Base-by-base conservation (phyloP, 2,797 vertebrate species). In the Vireo griseus region DNA sequence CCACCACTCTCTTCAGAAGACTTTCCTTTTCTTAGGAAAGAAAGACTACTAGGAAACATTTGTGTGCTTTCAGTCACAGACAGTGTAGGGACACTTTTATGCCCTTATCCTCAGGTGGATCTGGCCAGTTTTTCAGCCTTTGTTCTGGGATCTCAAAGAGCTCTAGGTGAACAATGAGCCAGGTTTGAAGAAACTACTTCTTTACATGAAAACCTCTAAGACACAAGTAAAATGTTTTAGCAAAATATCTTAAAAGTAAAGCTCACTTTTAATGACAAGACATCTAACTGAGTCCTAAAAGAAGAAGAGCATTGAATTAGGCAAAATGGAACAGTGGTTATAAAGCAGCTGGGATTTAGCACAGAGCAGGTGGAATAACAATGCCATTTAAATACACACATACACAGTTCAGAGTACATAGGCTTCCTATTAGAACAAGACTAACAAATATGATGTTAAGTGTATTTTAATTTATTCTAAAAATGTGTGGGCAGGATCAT, bases 381-480 rank as follows among this genome's bases (percentile, higher is more conserved):
- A 81, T 66, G 42, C 8, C 67, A 45, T 88, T 93, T 79, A 90
- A 81, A 90, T 59, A 81, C 47, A 94, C 61, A 91, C 20, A 74
- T 28, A 67, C n/a, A 66, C 25, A 54, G 47, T 93, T 83, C 40
- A 69, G 66, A 86, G 89, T 33, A 92, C 82, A 94, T 2, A 83
- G 84, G 58, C 82, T 93, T 93, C 91, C 62, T 54, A 93, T 86
- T 94, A 95, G 86, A 83, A 96, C 50, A 97, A 83, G 82, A 90
- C 94, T 94, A 91, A 91, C 90, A 94, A 88, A 94, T 86, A 94
- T 2, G 59, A 96, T 79, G 66, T 95, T 97, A 94, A 96, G 91
- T 93, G 77, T 86, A 93, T 95, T 91, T 93, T 94, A 97, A 96
- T 96, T 94, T 93, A 97, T 93, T 95, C 91, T 88, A 94, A 97